These are phyloP conservation scores for Meiosimyza platycephala DNA, from an alignment of 2,888 invertebrate species.

Conservation along the genomic window DNA sequence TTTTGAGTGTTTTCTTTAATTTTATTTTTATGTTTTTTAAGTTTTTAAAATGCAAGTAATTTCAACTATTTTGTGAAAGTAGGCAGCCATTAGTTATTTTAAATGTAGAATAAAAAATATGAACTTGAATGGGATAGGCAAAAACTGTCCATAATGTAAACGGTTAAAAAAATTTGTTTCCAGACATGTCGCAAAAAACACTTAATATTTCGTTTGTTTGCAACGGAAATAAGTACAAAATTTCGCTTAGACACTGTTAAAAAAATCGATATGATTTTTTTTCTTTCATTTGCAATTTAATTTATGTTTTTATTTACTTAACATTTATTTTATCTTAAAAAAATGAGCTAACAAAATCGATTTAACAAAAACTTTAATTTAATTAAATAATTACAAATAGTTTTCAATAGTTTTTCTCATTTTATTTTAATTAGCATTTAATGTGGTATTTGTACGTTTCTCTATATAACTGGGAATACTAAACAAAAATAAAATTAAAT, in stretches of 20 bases:
- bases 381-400: conserved; percentile 45
- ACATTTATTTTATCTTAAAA: conserved; percentile 47
- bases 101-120: too few species aligned
- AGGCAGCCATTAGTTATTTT: too few species aligned
- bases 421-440: conserved; percentile 37
- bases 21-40: conserved; percentile 26
- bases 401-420: conserved; percentile 35
- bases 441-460: conserved; percentile 44
- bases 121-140: too few species aligned
- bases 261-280: conserved; percentile 29
- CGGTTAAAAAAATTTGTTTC: too few species aligned
- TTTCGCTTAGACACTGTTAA: conserved; percentile 31
- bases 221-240: conserved; percentile 35
- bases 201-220: not conserved
- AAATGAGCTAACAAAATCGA: conserved; percentile 60
- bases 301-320: conserved; percentile 46
- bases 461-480: conserved; percentile 40
- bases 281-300: conserved; percentile 36
- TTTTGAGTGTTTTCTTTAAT: conserved; percentile 32
- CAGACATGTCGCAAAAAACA: too few species aligned
- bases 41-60: not conserved
- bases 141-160: too few species aligned
- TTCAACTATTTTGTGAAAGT: too few species aligned
- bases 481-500: not conserved
- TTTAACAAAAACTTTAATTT: conserved; percentile 57